phyloP scores from a whole-genome alignment of 1,140 invertebrate genomes.

The Arion vulgaris region DNA sequence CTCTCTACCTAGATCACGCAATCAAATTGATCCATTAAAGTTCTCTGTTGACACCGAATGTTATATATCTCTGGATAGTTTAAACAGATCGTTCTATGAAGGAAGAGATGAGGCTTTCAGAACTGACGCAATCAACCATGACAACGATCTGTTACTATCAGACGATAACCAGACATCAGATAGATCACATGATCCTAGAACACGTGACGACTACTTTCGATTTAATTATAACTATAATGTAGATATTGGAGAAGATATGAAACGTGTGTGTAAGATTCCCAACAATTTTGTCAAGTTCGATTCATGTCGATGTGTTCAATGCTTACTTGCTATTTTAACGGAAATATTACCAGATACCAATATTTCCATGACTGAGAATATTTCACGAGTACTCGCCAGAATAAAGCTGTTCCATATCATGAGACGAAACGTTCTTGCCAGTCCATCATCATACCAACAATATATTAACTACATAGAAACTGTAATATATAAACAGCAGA shows the following conservation, averaged over 20 bases:
- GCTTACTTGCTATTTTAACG: background rate
- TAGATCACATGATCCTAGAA: background rate
- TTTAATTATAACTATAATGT: background rate
- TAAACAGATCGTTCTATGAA: background rate
- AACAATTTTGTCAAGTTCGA: background rate
- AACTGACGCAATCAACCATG: background rate
- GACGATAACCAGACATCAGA: background rate
- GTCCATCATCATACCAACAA: too few species aligned
- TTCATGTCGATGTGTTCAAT: background rate
- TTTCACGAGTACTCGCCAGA: background rate
- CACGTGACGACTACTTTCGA: background rate
- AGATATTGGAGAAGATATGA: background rate
- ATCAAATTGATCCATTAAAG: background rate
- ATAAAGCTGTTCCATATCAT: background rate
- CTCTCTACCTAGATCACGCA: background rate
- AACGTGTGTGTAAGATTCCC: background rate
- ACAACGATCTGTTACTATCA: background rate
- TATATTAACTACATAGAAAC: too few species aligned
- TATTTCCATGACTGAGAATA: background rate
- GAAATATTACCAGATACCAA: background rate
- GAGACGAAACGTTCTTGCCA: too few species aligned
- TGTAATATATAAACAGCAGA: too few species aligned
- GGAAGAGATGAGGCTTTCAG: background rate
- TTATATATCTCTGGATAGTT: background rate
- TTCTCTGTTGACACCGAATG: background rate